Evolutionary conservation across 2,797 vertebrate genomes (phyloP).

Genomic region (Meda fulgida): DNA sequence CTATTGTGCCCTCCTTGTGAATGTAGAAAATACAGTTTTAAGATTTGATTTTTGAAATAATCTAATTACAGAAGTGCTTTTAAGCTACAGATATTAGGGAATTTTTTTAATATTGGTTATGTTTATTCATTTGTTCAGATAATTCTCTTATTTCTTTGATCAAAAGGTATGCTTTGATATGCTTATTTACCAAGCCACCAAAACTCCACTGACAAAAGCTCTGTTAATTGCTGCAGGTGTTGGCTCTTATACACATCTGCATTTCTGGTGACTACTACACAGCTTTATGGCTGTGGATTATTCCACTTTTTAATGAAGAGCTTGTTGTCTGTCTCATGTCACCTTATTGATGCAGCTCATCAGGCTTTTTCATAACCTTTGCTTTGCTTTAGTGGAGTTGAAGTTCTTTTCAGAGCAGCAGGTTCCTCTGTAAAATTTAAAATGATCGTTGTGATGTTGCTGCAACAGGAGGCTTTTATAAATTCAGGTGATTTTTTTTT

Average conservation of each 20-base stretch:
- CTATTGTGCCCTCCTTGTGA: not conserved
- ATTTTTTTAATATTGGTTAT: not conserved
- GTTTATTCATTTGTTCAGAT: not conserved
- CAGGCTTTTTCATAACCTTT: conserved; percentile 12
- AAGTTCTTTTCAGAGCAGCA: not conserved
- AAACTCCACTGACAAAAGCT: not conserved
- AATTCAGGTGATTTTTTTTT: conserved; percentile 14
- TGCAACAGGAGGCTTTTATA: not conserved
- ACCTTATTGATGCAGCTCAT: conserved; percentile 13
- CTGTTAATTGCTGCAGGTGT: not conserved
- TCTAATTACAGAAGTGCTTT: not conserved
- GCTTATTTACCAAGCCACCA: not conserved
- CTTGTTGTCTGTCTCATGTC: conserved; percentile 17
- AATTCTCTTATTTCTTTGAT: not conserved
- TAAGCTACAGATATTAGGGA: not conserved
- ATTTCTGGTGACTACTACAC: not conserved
- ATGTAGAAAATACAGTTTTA: not conserved
- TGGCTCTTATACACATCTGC: not conserved
- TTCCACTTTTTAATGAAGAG: conserved; percentile 7
- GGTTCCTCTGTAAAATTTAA: not conserved
- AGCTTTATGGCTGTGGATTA: not conserved
- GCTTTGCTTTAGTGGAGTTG: not conserved
- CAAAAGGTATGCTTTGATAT: not conserved
- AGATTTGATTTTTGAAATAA: not conserved
- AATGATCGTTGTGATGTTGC: not conserved